phyloP scores from a whole-genome alignment of 1,140 invertebrate species.

The Bradysia coprophila region DNA sequence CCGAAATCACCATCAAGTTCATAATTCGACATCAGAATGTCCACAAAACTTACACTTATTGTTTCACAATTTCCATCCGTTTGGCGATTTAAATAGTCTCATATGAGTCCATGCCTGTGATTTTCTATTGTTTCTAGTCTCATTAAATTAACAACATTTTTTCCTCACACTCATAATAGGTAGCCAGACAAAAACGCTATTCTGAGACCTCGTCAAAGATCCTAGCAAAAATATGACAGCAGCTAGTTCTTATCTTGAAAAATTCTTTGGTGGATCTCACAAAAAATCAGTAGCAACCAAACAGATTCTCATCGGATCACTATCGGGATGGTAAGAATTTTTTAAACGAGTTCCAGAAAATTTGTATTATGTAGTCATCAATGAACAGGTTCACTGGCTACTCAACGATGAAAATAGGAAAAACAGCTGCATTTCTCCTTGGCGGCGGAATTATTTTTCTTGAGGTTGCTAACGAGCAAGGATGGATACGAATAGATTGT shows the following conservation, averaged over 20 bases:
- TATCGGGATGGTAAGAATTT: conserved; percentile 58
- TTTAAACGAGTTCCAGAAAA: conserved; percentile 6
- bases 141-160: too few relatives aligned
- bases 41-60: too few relatives aligned
- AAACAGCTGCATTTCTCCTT: conserved; percentile 69
- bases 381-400: conserved; percentile 65
- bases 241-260: background rate
- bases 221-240: background rate
- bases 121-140: too few relatives aligned
- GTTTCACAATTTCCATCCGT: too few relatives aligned
- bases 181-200: too few relatives aligned
- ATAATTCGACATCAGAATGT: too few relatives aligned
- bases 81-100: too few relatives aligned
- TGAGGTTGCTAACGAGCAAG: conserved; percentile 77
- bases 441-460: conserved; percentile 77
- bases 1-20: too few relatives aligned
- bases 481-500: conserved; percentile 84
- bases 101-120: too few relatives aligned
- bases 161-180: too few relatives aligned
- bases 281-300: conserved; percentile 58
- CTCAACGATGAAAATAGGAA: conserved; percentile 79
- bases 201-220: too few relatives aligned
- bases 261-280: background rate
- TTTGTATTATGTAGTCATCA: conserved; percentile 6
- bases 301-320: conserved; percentile 68